A percentile compares a stretch with the other conserved stretches of the same genome.
Evolutionary conservation across 2,113 vertebrate species (phyloP).

Genomic region (Rhabdornis inornatus): DNA sequence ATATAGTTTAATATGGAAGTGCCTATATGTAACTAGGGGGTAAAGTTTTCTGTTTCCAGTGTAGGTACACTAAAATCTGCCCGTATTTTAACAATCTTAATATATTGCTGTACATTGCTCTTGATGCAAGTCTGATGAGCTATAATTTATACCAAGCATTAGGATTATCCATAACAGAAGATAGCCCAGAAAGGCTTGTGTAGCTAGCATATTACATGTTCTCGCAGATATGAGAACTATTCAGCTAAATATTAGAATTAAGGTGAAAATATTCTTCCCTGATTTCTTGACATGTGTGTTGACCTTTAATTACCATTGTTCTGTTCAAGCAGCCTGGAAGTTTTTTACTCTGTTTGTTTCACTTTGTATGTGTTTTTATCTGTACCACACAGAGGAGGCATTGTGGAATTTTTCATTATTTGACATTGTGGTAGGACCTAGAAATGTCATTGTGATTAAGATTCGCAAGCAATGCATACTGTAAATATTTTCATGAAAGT

Average conservation of each 20-base stretch:
- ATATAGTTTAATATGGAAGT: not conserved
- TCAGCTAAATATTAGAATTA: not conserved
- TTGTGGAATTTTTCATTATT: not conserved
- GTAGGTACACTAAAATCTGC: not conserved
- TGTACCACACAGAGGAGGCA: not conserved
- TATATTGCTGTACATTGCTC: not conserved
- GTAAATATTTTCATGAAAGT: not conserved
- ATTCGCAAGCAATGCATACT: fast-evolving
- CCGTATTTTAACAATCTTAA: not conserved
- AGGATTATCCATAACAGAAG: not conserved
- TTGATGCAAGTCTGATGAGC: not conserved
- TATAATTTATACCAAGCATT: not conserved
- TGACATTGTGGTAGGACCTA: not conserved
- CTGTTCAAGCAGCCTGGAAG: not conserved
- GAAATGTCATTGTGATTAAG: not conserved
- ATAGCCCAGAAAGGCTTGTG: not conserved
- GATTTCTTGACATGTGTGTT: not conserved
- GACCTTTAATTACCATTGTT: not conserved
- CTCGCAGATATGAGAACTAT: not conserved
- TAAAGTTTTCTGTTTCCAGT: not conserved
- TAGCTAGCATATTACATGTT: not conserved
- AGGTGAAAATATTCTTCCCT: not conserved
- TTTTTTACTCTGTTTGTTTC: not conserved
- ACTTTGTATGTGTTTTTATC: not conserved
- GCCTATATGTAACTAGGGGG: not conserved